Evolutionary conservation across 2,113 vertebrate genomes (phyloP).

Genomic region (Urocynchramus pylzowi): DNA sequence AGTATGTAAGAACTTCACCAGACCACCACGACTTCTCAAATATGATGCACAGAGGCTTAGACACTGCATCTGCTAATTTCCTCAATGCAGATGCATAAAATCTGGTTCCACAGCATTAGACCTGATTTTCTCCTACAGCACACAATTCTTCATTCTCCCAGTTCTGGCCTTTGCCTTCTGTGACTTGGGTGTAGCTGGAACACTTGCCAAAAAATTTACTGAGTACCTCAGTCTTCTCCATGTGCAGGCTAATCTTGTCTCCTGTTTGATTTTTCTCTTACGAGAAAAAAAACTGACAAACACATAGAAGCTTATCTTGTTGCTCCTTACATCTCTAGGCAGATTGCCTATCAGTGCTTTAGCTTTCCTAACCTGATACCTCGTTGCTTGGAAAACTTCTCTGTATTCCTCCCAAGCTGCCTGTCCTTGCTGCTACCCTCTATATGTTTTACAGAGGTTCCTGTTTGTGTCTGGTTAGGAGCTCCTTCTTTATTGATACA

Average conservation of each 20-base stretch:
- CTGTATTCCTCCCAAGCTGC: neutral
- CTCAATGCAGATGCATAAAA: neutral
- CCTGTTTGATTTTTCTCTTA: neutral
- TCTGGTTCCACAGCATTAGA: neutral
- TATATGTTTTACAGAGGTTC: no score
- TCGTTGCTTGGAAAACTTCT: neutral
- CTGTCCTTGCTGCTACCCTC: neutral
- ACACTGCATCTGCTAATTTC: neutral
- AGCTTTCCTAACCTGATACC: neutral
- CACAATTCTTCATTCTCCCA: neutral
- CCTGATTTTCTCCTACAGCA: neutral
- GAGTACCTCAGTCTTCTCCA: neutral
- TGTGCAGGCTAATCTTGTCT: neutral
- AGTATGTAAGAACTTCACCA: neutral
- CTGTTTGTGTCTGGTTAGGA: no score
- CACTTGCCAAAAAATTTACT: neutral
- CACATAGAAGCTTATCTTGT: neutral
- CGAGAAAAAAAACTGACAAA: no score
- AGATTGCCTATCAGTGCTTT: neutral
- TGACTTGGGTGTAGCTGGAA: neutral
- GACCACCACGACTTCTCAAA: neutral
- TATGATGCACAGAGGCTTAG: neutral
- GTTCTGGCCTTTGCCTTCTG: neutral
- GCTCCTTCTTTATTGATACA: neutral
- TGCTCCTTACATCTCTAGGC: neutral